Evolutionary conservation across 2,888 invertebrate species (phyloP).

Genomic region (Watsonalla cultraria): DNA sequence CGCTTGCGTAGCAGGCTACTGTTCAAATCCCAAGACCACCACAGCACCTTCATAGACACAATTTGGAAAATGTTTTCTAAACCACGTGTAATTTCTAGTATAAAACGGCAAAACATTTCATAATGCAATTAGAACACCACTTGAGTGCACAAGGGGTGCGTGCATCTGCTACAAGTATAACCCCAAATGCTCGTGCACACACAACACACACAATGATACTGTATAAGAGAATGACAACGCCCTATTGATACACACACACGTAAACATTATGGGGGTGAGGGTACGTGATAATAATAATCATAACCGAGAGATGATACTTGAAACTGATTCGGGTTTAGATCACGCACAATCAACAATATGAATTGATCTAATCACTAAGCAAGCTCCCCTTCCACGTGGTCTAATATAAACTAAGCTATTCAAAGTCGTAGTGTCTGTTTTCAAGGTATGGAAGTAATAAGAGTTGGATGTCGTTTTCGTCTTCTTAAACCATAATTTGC

Average conservation of each 20-base stretch:
- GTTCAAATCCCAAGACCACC: too few relatives aligned
- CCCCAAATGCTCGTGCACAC: not conserved
- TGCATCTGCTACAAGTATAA: slow-evolving; percentile 32
- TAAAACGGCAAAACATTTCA: slow-evolving; percentile 15
- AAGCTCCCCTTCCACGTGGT: too few relatives aligned
- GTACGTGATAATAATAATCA: not conserved
- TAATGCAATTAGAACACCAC: slow-evolving; percentile 36
- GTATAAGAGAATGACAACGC: not conserved
- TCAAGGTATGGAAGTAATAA: too few relatives aligned
- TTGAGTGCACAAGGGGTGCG: slow-evolving; percentile 27
- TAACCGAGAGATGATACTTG: not conserved
- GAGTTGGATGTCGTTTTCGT: too few relatives aligned
- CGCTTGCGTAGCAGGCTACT: too few relatives aligned
- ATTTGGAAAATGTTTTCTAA: too few relatives aligned
- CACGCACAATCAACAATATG: not conserved
- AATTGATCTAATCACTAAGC: not conserved
- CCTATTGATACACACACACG: not conserved
- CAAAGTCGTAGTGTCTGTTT: too few relatives aligned
- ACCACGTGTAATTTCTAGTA: not conserved
- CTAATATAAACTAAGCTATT: too few relatives aligned
- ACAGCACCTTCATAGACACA: too few relatives aligned
- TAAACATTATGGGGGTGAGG: not conserved
- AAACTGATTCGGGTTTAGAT: not conserved
- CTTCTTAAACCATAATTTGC: too few relatives aligned
- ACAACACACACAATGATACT: slow-evolving; percentile 1